Conservation (phyloP, 2,113 vertebrate species). For the Elanus axillaris region DNA sequence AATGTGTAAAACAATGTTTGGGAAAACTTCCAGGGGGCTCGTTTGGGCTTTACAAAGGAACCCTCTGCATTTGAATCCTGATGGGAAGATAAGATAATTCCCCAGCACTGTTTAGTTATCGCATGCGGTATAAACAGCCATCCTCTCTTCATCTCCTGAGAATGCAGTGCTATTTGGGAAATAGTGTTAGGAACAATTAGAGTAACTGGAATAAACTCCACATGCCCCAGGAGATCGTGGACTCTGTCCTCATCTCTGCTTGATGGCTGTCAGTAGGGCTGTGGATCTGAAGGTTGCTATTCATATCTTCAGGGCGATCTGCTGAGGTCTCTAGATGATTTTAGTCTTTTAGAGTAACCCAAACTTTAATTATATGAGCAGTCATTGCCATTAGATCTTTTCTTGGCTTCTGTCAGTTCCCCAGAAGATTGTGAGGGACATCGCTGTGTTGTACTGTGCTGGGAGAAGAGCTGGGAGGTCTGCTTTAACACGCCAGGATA, state of each 20-base stretch:
- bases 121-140: not conserved
- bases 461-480: not conserved
- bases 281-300: not conserved
- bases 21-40: constrained; percentile 60
- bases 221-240: not conserved
- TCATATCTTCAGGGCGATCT: not conserved
- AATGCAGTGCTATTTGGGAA: not conserved
- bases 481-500: not conserved
- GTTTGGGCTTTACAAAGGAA: constrained; percentile 39
- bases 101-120: constrained; percentile 42
- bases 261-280: not conserved
- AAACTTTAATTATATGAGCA: not conserved
- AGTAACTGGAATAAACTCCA: not conserved
- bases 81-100: constrained; percentile 54
- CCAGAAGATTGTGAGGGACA: not conserved
- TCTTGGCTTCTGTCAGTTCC: not conserved
- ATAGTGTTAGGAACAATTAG: not conserved
- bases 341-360: not conserved
- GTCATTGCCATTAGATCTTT: not conserved
- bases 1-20: constrained; percentile 53
- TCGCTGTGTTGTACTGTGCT: not conserved
- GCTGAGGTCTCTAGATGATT: constrained; percentile 16
- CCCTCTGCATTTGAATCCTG: not conserved
- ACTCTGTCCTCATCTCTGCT: not conserved
- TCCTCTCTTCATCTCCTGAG: constrained; percentile 43